Conservation (phyloP, 2,888 invertebrate genomes). For the Tetranychus truncatus region DNA sequence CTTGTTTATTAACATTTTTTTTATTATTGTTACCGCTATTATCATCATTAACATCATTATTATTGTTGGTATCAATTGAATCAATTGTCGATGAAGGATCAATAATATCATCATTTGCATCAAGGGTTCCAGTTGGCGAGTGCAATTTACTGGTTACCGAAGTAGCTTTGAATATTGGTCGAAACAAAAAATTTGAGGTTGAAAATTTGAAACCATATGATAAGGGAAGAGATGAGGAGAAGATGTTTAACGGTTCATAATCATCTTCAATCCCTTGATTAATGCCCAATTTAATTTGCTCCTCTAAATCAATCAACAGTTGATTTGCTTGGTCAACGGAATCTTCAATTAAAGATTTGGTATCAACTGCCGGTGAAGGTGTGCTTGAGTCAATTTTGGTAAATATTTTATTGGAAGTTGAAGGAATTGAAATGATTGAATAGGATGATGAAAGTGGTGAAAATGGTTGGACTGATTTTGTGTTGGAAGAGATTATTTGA, state of each 20-base stretch:
- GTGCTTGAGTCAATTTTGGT: background rate
- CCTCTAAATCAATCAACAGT: constrained; percentile 20
- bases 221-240: background rate
- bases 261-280: background rate
- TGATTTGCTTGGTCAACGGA: constrained; percentile 18
- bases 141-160: background rate
- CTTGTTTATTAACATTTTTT: constrained; percentile 7
- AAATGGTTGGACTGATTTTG: no score
- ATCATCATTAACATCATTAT: background rate
- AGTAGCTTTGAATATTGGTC: background rate
- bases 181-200: background rate
- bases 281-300: constrained; percentile 3
- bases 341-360: background rate
- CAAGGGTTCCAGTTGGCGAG: background rate
- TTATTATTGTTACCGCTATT: background rate
- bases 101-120: background rate
- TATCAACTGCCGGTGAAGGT: background rate
- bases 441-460: no score
- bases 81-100: background rate
- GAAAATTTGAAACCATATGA: background rate
- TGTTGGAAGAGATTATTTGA: no score
- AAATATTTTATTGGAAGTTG: background rate
- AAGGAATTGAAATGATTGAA: background rate
- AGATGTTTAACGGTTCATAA: background rate
- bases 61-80: background rate